phyloP scores from a whole-genome alignment of 2,888 invertebrate genomes.

The Habrosyne pyritoides region DNA sequence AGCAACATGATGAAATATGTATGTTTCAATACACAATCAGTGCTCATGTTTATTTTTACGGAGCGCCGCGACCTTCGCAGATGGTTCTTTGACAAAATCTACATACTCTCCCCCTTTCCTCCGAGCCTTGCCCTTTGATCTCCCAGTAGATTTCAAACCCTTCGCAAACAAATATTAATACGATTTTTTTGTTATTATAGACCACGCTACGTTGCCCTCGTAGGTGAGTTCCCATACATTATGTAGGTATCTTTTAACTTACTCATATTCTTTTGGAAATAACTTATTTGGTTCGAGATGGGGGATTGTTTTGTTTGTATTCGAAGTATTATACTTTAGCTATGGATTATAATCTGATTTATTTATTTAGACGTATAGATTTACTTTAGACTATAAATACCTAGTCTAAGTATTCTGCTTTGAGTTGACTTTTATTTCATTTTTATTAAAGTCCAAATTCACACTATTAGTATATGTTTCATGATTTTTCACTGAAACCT shows the following conservation, averaged over 20 bases:
- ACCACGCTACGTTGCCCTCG: slow-evolving; percentile 1
- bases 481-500: no score
- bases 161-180: slow-evolving; percentile 11
- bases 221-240: slow-evolving; percentile 4
- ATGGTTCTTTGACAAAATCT: slow-evolving; percentile 10
- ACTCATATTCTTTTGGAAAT: neutral
- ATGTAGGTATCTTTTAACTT: neutral
- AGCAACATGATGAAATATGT: slow-evolving; percentile 5
- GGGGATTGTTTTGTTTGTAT: neutral
- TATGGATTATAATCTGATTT: no score
- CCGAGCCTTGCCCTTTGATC: slow-evolving; percentile 6
- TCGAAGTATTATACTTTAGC: neutral
- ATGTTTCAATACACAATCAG: slow-evolving; percentile 9
- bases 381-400: no score
- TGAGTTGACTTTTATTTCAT: no score
- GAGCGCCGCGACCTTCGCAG: slow-evolving; percentile 1
- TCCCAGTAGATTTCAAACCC: slow-evolving; percentile 10
- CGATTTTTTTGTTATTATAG: slow-evolving; percentile 7
- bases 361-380: no score
- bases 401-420: no score
- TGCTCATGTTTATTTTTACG: slow-evolving; percentile 10
- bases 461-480: no score
- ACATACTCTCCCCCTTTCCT: slow-evolving; percentile 7
- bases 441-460: no score
- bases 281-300: neutral